Base-by-base conservation (phyloP, 1,140 invertebrate genomes). In the Caenorhabditis inopinata region DNA sequence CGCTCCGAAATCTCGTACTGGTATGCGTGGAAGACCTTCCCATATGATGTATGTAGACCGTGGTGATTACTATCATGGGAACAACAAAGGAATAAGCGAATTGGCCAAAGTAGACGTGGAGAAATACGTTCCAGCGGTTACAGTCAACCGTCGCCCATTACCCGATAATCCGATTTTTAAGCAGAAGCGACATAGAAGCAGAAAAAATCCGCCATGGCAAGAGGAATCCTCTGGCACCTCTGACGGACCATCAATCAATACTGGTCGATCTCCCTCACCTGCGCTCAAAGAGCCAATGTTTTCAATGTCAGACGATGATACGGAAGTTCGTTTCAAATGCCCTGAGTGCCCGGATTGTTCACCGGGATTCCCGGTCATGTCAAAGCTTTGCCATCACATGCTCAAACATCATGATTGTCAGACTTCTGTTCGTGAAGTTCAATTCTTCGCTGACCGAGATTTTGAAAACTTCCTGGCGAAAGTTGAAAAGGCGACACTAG, bases 161-260 rank as follows among this genome's bases (percentile, higher is more conserved):
- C 29, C 32, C 9, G 32, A 38, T 18, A 68, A 42, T 21, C 27
- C 53, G 16, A 9, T 16, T 32, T 68, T 68, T 16, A 68, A 68
- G 9, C 3, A n/a, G 2, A 68, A 68, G 27, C 16, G 6, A 0
- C 32, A 29, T 7, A 29, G 51, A 32, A n/a, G 2, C 32, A n/a
- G 58, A 68, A 68, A 68, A 29, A 68, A 21, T 42, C 16, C 58
- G 12, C 58, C 58, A 68, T 68, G 58, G 58, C 58, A 68, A 42
- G 58, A 68, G 14, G 58, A 68, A 21, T 38, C 58, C 14, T 5
- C 38, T 42, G 38, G 6, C 38, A 42, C 5, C 38, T n/a, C n/a
- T n/a, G n/a, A 14, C 6, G 38, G 38, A 14, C 6, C 38, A 5
- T 14, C 38, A 42, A 14, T 42, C 38, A 7, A 42, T 14, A 42